A percentile compares a stretch with the other conserved stretches of the same genome.
These are phyloP conservation scores for Ptilorrhoa leucosticta DNA, from an alignment of 2,113 vertebrate species.

Conservation along the genomic window DNA sequence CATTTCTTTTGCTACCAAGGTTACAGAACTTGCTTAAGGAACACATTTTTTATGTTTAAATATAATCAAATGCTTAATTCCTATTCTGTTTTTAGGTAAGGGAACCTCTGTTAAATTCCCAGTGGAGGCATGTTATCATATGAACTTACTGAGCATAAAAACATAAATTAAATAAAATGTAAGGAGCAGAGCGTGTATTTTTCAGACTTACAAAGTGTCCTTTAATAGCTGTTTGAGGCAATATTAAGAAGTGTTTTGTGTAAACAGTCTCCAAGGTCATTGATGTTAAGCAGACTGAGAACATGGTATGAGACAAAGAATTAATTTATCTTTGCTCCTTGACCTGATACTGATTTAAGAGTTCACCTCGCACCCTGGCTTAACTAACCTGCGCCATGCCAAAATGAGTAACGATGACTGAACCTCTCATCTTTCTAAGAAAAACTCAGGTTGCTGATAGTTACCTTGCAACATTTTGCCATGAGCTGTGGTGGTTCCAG, in stretches of 20 bases:
- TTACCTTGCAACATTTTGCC: not conserved
- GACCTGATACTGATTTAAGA: not conserved
- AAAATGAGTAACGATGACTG: rapidly evolving
- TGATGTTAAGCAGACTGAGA: conserved; percentile 4
- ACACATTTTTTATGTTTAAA: not conserved
- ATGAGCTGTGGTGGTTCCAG: not conserved
- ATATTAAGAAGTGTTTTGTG: conserved; percentile 42
- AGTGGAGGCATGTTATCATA: not conserved
- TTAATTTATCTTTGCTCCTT: conserved; percentile 17
- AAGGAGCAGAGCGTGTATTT: not conserved
- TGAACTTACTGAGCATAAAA: not conserved
- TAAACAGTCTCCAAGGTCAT: conserved; percentile 62
- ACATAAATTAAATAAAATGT: not conserved
- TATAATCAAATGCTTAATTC: not conserved
- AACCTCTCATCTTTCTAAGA: not conserved
- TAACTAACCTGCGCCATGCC: not conserved
- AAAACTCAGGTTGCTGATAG: not conserved
- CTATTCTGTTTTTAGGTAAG: not conserved
- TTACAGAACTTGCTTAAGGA: not conserved
- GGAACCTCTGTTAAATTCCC: not conserved
- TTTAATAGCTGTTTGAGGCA: conserved; percentile 47
- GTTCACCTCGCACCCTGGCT: not conserved
- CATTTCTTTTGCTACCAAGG: not conserved
- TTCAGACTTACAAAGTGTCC: not conserved
- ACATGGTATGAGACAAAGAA: not conserved